Conservation (phyloP, 2,888 invertebrate genomes). For the Polydrusus cervinus region DNA sequence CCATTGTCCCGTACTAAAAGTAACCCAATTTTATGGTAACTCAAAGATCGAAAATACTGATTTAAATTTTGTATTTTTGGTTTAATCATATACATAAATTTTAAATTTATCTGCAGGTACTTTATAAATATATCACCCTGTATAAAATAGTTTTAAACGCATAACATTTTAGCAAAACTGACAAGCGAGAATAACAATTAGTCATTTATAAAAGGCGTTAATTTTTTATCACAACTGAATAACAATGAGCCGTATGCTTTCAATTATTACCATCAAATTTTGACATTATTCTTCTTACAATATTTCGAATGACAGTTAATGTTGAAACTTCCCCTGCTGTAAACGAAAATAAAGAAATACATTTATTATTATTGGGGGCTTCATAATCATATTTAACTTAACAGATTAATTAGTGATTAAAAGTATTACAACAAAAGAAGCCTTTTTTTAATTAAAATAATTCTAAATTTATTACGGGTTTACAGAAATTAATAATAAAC, state of each 20-base stretch:
- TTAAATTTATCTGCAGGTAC: too few species aligned
- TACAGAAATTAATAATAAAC: too few species aligned
- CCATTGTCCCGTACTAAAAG: too few species aligned
- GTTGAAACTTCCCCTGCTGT: neutral
- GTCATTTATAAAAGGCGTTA: slow-evolving; percentile 10
- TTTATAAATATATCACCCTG: slow-evolving; percentile 19
- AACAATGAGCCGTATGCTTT: slow-evolving; percentile 13
- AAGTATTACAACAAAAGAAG: too few species aligned
- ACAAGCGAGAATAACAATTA: slow-evolving; percentile 26
- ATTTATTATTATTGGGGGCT: neutral
- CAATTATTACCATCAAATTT: slow-evolving; percentile 7
- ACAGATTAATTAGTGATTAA: too few species aligned
- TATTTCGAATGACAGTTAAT: neutral
- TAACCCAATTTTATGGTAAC: too few species aligned
- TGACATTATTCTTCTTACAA: neutral
- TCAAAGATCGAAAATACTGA: too few species aligned
- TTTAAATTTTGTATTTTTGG: too few species aligned
- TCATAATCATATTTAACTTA: too few species aligned
- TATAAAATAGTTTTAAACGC: neutral
- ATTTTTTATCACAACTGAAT: slow-evolving; percentile 32
- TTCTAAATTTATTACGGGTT: too few species aligned
- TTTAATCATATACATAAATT: too few species aligned
- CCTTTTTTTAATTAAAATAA: too few species aligned
- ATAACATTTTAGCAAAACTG: neutral
- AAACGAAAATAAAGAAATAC: neutral